phyloP scores from a whole-genome alignment of 2,113 vertebrate genomes.

The Solenodon paradoxus region DNA sequence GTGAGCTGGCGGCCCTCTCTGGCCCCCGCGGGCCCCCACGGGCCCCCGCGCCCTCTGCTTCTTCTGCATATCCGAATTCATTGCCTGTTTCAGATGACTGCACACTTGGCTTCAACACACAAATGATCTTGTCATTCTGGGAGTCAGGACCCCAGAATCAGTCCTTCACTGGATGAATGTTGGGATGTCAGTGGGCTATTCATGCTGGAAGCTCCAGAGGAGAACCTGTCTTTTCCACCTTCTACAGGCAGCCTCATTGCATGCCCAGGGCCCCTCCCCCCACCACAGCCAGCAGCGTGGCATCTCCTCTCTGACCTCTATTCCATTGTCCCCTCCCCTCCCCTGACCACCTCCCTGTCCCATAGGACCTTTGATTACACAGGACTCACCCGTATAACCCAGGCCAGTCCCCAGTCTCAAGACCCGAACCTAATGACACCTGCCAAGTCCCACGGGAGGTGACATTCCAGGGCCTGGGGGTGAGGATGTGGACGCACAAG shows the following conservation, averaged over 20 bases:
- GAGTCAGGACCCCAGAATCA: neutral
- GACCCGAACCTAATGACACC: neutral
- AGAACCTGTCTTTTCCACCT: too few species aligned
- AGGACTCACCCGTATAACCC: neutral
- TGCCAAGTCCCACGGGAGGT: neutral
- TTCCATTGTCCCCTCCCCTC: neutral
- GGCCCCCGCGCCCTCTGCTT: accelerated
- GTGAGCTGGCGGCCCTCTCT: too few species aligned
- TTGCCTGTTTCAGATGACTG: neutral
- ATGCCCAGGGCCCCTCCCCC: neutral
- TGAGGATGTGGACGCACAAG: neutral
- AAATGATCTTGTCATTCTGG: neutral
- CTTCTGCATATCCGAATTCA: too few species aligned
- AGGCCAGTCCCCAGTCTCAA: neutral
- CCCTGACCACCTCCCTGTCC: neutral
- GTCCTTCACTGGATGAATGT: neutral
- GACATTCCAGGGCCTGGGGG: neutral
- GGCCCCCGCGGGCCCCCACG: too few species aligned
- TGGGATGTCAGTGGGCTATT: neutral
- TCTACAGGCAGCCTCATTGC: accelerated
- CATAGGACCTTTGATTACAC: neutral
- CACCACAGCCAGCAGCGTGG: accelerated
- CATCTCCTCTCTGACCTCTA: neutral
- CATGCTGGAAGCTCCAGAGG: neutral
- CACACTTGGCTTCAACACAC: neutral